Evolutionary conservation across 2,797 vertebrate genomes (phyloP).

Genomic region (Echeneis naucrates): DNA sequence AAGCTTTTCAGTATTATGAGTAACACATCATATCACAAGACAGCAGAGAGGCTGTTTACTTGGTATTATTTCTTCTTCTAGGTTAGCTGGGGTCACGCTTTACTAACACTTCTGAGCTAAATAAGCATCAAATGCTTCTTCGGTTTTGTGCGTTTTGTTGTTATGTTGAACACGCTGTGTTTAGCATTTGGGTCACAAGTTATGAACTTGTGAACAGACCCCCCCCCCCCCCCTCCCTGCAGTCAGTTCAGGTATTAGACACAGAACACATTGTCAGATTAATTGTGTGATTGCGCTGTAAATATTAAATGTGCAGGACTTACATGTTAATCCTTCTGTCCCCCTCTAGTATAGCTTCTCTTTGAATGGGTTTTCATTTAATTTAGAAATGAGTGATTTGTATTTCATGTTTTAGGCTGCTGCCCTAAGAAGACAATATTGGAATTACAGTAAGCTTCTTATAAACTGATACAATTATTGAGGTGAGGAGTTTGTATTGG

Average conservation of each 20-base stretch:
- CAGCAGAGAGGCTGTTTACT: too few species aligned
- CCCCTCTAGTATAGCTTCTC: constrained; percentile 54
- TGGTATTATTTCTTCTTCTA: too few species aligned
- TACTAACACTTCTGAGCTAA: background rate
- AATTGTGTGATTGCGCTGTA: constrained; percentile 76
- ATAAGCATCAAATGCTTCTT: background rate
- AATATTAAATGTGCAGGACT: constrained; percentile 81
- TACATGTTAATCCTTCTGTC: constrained; percentile 73
- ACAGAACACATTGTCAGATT: constrained; percentile 76
- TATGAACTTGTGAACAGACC: constrained; percentile 7
- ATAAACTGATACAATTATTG: constrained; percentile 84
- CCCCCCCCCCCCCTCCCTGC: background rate
- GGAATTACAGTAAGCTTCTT: constrained; percentile 88
- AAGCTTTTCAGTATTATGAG: too few species aligned
- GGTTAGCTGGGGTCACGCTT: too few species aligned
- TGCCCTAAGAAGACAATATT: constrained; percentile 81
- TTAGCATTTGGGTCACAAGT: constrained; percentile 31
- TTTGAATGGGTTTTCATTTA: constrained; percentile 77
- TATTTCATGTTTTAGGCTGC: constrained; percentile 70
- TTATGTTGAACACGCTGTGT: background rate
- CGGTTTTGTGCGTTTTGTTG: background rate
- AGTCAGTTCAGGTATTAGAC: constrained; percentile 69
- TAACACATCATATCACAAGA: too few species aligned
- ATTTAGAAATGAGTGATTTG: constrained; percentile 83
- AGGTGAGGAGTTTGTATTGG: constrained; percentile 74